Base-by-base conservation (phyloP, 1,140 invertebrate species). In the Trichonephila clavipes region DNA sequence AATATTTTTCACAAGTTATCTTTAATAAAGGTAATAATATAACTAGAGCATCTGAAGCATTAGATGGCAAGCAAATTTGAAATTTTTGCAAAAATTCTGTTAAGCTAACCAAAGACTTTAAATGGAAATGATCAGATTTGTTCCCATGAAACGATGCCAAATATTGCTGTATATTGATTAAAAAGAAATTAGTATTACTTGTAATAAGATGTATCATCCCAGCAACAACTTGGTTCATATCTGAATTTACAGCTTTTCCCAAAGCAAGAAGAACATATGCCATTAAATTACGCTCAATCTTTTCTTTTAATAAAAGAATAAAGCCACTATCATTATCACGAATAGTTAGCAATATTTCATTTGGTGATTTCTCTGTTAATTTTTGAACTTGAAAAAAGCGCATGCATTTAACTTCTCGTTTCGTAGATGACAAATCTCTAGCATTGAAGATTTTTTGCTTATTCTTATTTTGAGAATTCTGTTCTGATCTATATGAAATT, bases 331-430 rank as follows among this genome's bases (percentile, higher is more conserved):
- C 51, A 14, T 34, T 81, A 44, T 90, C 44, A 28, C 5, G 14
- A 90, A 90, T 61, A 59, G 88, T 90, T n/a, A 90, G 12, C 14
- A 90, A 24, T 34, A 90, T 61, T 90, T 90, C 88, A 62, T n/a
- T 90, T 61, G 69, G 12, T 40, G 16, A 10, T 40, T 90, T 90
- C 2, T 77, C 69, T 10, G 34, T 6, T 58, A 90, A 40, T 2
- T 77, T 62, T 61, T 61, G 44, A 12, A 58, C 51, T 59, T 3
- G 1, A 12, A 40, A 81, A 81, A 51, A 28, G 58, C 8, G 3
- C 58, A 85, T 58, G 14, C 21, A 2, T 85, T 16, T 59, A 85
- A 14, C 58, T 85, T 85, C 19, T 85, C 19, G 58, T 0, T 28
- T 34, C 1, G 69, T 34, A 34, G 69, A 28, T 16, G 24, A 16